Conservation (phyloP, 2,888 invertebrate species). For the Limnephilus marmoratus region DNA sequence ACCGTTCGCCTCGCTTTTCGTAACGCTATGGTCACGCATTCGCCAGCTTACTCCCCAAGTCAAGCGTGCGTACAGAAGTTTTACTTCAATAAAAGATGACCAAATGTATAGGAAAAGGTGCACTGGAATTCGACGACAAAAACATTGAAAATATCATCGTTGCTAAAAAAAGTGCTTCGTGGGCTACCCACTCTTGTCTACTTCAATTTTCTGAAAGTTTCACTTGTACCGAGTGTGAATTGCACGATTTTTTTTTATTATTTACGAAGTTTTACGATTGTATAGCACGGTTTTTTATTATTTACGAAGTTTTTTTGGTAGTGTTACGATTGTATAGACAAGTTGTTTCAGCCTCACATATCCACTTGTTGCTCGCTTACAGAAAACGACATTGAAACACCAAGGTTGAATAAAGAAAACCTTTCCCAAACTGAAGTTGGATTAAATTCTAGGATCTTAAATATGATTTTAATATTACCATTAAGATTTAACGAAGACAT, state of each 20-base stretch:
- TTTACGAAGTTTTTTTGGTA: not conserved
- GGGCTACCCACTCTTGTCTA: too few relatives aligned
- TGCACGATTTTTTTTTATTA: not conserved
- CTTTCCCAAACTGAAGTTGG: not conserved
- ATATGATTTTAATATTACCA: not conserved
- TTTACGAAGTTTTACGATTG: not conserved
- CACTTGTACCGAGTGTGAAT: too few relatives aligned
- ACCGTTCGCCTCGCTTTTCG: too few relatives aligned
- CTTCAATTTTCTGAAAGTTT: too few relatives aligned
- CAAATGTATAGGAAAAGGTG: too few relatives aligned
- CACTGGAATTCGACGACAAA: too few relatives aligned
- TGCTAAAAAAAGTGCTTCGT: too few relatives aligned
- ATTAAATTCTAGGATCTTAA: not conserved
- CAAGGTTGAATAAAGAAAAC: not conserved
- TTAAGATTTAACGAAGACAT: not conserved
- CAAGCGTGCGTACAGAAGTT: too few relatives aligned
- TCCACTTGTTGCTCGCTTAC: not conserved
- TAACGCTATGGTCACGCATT: too few relatives aligned
- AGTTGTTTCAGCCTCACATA: not conserved
- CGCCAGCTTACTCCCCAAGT: too few relatives aligned
- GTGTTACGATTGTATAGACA: not conserved
- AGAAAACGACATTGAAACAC: not conserved
- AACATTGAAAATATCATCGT: too few relatives aligned
- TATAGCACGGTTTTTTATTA: not conserved
- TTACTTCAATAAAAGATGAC: too few relatives aligned